These are phyloP conservation scores for Hapalemur alaotrensis DNA, from an alignment of 2,797 vertebrate genomes.

Conservation along the genomic window DNA sequence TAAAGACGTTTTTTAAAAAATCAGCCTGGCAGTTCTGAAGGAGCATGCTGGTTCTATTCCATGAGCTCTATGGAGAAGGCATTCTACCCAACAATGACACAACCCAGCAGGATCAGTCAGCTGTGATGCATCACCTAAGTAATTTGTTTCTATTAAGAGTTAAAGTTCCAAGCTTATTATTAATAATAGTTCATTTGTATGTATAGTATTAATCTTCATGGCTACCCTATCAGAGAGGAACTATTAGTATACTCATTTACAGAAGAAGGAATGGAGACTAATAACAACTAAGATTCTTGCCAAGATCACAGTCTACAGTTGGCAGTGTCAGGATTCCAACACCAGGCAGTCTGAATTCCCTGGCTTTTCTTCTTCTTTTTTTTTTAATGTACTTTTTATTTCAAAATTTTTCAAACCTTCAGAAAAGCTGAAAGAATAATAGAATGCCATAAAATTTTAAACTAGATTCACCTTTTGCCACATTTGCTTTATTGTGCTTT, in stretches of 20 bases:
- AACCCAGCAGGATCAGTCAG: neutral
- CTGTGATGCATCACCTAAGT: neutral
- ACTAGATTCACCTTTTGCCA: neutral
- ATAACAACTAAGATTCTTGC: neutral
- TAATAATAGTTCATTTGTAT: neutral
- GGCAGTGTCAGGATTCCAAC: neutral
- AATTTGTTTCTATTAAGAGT: neutral
- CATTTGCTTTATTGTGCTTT: neutral
- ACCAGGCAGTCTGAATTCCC: neutral
- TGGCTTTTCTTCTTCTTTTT: neutral
- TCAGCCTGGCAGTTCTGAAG: neutral
- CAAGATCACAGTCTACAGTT: neutral
- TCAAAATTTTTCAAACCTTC: neutral
- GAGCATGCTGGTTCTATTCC: neutral
- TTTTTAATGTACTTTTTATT: neutral
- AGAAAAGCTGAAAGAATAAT: neutral
- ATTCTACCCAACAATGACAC: neutral
- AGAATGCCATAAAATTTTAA: neutral
- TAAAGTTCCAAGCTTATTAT: neutral
- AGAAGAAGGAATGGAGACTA: neutral
- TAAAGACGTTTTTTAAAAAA: neutral
- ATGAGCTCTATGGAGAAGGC: neutral
- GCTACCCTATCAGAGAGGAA: neutral
- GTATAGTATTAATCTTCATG: neutral
- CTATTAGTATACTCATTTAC: neutral